Evolutionary conservation across 2,888 invertebrate genomes (phyloP).

Genomic region (Cyclophora albipunctata): DNA sequence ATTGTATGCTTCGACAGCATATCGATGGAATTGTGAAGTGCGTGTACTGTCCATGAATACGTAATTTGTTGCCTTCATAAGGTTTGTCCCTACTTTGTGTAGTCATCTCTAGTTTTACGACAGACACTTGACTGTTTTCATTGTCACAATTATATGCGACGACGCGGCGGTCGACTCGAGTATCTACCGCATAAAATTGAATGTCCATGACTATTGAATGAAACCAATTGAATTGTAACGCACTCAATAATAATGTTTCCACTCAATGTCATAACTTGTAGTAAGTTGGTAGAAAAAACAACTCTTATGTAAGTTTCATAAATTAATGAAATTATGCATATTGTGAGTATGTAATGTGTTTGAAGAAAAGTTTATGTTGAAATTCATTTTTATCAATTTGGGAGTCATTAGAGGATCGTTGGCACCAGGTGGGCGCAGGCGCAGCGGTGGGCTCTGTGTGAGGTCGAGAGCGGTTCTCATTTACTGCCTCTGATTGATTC

Average conservation of each 20-base stretch:
- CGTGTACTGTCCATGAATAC: slow-evolving; percentile 49
- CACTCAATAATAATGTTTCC: slow-evolving; percentile 28
- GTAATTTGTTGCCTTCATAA: slow-evolving; percentile 59
- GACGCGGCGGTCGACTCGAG: slow-evolving; percentile 33
- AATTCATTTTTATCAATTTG: slow-evolving; percentile 6
- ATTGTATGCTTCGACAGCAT: slow-evolving; percentile 16
- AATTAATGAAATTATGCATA: no score
- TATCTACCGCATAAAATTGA: slow-evolving; percentile 29
- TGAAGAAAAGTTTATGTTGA: no score
- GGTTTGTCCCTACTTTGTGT: slow-evolving; percentile 53
- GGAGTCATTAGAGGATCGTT: slow-evolving; percentile 4
- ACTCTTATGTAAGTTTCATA: no score
- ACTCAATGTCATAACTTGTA: slow-evolving; percentile 14
- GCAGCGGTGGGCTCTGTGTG: slow-evolving; percentile 47
- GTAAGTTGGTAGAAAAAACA: background rate
- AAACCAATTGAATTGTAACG: slow-evolving; percentile 32
- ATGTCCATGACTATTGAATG: slow-evolving; percentile 34
- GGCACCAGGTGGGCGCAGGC: slow-evolving; percentile 29
- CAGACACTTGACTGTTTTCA: slow-evolving; percentile 61
- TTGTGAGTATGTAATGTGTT: no score
- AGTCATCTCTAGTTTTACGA: slow-evolving; percentile 60
- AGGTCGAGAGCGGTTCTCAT: slow-evolving; percentile 44
- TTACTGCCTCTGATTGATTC: slow-evolving; percentile 63
- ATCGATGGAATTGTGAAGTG: slow-evolving; percentile 31
- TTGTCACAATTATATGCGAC: slow-evolving; percentile 54